Conservation (phyloP, 2,797 vertebrate genomes). For the Cetoscarus ocellatus region DNA sequence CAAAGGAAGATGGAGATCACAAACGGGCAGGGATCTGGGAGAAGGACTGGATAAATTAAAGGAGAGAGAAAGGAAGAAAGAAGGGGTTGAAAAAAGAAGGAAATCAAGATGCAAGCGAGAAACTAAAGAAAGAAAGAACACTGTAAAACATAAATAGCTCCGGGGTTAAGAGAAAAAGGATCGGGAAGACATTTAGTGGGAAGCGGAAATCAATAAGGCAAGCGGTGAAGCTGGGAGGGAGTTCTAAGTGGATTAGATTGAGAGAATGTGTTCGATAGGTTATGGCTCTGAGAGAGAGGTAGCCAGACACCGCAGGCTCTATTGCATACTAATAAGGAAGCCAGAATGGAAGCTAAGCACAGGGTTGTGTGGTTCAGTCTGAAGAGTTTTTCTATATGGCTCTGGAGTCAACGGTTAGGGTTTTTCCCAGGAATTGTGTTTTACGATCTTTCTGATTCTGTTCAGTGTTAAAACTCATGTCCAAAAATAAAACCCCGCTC, state of each 20-base stretch:
- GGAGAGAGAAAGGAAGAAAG: constrained; percentile 38
- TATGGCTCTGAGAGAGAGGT: constrained; percentile 84
- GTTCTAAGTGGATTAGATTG: constrained; percentile 89
- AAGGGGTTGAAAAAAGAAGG: constrained; percentile 22
- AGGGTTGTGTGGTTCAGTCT: constrained; percentile 75
- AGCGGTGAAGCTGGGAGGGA: constrained; percentile 84
- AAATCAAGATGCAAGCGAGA: constrained; percentile 22
- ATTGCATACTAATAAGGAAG: constrained; percentile 86
- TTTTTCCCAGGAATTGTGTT: constrained; percentile 59
- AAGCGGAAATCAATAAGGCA: constrained; percentile 87
- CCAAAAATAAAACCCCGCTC: constrained; percentile 31
- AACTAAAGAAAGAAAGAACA: constrained; percentile 60
- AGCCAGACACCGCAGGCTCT: constrained; percentile 84
- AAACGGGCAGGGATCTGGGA: constrained; percentile 50
- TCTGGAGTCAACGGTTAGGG: constrained; percentile 51
- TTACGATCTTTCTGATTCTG: constrained; percentile 36
- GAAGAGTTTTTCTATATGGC: constrained; percentile 68
- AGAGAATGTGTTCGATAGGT: constrained; percentile 89
- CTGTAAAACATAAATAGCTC: constrained; percentile 77
- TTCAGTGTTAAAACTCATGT: constrained; percentile 41
- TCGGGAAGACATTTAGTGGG: constrained; percentile 82
- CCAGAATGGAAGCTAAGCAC: constrained; percentile 69
- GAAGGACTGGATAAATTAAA: constrained; percentile 40
- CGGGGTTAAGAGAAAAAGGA: constrained; percentile 78
- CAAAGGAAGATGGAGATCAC: constrained; percentile 66